Percentiles rank a stretch among this genome's conserved stretches.
Conservation (phyloP, 2,888 invertebrate species). For the Meghimatium bilineatum region DNA sequence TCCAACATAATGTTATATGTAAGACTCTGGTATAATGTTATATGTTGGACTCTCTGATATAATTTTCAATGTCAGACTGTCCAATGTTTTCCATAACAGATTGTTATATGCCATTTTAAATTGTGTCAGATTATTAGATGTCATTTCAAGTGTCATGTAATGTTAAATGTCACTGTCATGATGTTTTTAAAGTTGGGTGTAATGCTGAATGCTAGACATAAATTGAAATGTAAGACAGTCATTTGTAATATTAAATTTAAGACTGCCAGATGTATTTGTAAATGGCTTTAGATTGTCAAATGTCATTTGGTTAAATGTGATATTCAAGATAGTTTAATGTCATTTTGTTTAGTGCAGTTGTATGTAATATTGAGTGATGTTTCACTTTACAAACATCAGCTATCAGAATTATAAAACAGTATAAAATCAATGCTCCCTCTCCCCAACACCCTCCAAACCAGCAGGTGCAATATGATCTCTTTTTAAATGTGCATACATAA, state of each 20-base stretch:
- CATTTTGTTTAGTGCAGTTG: background rate
- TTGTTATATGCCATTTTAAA: background rate
- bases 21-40: background rate
- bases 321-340: too few relatives aligned
- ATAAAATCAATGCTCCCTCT: background rate
- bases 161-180: background rate
- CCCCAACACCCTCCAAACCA: background rate
- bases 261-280: background rate
- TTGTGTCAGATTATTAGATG: background rate
- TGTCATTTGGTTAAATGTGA: too few relatives aligned
- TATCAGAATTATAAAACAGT: background rate
- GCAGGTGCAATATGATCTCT: slow-evolving; percentile 28
- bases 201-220: too few relatives aligned
- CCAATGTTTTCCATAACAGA: too few relatives aligned
- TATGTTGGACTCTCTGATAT: background rate
- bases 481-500: slow-evolving; percentile 17
- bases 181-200: too few relatives aligned
- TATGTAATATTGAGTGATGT: background rate
- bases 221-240: too few relatives aligned
- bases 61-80: background rate
- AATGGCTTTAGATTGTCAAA: background rate
- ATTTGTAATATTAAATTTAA: too few relatives aligned
- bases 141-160: background rate
- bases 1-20: background rate
- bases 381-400: background rate